Percentiles rank a stretch among this genome's conserved stretches.
Evolutionary conservation across 2,113 vertebrate genomes (phyloP).

Genomic region (Alosa alosa): DNA sequence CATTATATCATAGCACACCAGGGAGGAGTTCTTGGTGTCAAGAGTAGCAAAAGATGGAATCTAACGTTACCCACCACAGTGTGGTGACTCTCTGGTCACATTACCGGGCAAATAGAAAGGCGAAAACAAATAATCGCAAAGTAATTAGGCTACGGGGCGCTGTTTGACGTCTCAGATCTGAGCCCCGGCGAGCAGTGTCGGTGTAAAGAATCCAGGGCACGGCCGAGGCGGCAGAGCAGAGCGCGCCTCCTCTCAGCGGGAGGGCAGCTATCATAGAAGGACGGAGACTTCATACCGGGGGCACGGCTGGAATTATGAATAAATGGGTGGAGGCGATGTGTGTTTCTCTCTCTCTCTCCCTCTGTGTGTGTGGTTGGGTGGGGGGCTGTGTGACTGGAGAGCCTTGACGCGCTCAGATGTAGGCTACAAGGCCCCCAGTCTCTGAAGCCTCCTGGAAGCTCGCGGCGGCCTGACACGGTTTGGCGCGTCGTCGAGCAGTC

Average conservation of each 20-base stretch:
- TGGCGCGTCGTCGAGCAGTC: neutral
- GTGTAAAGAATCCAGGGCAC: neutral
- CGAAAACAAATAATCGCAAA: neutral
- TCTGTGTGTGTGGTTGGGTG: neutral
- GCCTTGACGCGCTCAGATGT: constrained; percentile 3
- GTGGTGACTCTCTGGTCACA: neutral
- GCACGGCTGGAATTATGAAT: constrained; percentile 37
- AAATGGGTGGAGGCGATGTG: constrained; percentile 27
- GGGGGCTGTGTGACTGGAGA: neutral
- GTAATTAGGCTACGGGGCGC: neutral
- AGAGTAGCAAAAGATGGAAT: neutral
- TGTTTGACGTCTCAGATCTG: too few relatives aligned
- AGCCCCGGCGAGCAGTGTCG: neutral
- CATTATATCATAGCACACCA: neutral
- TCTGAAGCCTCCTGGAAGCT: constrained; percentile 23
- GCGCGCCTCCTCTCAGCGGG: neutral
- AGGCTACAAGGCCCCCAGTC: neutral
- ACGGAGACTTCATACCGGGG: neutral
- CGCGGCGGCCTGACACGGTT: neutral
- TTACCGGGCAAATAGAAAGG: neutral
- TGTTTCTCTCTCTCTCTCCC: neutral
- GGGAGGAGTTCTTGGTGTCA: neutral
- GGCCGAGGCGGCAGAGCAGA: neutral
- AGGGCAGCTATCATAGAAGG: neutral
- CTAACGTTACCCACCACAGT: neutral